Evolutionary conservation across 1,140 invertebrate species (phyloP).

Genomic region (Panulirus ornatus): DNA sequence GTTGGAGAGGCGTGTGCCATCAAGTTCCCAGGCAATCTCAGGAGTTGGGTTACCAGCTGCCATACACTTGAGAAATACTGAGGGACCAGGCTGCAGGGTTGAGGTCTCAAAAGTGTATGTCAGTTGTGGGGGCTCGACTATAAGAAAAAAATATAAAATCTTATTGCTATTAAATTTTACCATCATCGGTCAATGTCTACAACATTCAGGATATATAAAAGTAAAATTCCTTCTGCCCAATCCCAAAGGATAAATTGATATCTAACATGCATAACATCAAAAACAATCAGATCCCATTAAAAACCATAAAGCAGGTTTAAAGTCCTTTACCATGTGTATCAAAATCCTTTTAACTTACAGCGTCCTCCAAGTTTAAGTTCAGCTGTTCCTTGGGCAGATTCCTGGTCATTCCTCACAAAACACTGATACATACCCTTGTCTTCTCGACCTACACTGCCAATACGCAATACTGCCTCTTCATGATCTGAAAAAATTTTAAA

Average conservation of each 20-base stretch:
- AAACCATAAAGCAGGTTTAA: no score
- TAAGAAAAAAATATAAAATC: constrained; percentile 73
- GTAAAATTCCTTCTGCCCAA: no score
- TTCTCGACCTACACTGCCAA: constrained; percentile 94
- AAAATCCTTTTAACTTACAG: constrained; percentile 81
- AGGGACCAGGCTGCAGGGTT: constrained; percentile 91
- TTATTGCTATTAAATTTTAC: neutral
- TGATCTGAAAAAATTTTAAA: constrained; percentile 84
- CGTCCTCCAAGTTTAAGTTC: constrained; percentile 95
- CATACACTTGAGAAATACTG: constrained; percentile 89
- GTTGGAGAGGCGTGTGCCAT: constrained; percentile 90
- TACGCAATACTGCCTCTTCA: constrained; percentile 86
- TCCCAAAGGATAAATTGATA: no score
- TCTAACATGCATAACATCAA: no score
- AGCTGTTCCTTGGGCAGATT: constrained; percentile 93
- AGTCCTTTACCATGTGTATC: neutral
- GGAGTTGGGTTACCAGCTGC: constrained; percentile 95
- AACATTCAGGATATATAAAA: no score
- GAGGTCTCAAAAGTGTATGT: constrained; percentile 91
- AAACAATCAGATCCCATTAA: no score
- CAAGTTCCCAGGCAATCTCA: constrained; percentile 95
- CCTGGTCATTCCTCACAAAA: constrained; percentile 95
- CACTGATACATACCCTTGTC: constrained; percentile 99
- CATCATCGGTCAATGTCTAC: no score
- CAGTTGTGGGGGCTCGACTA: constrained; percentile 92